Evolutionary conservation across 1,140 invertebrate genomes (phyloP).

Genomic region (Drosophila simulans): DNA sequence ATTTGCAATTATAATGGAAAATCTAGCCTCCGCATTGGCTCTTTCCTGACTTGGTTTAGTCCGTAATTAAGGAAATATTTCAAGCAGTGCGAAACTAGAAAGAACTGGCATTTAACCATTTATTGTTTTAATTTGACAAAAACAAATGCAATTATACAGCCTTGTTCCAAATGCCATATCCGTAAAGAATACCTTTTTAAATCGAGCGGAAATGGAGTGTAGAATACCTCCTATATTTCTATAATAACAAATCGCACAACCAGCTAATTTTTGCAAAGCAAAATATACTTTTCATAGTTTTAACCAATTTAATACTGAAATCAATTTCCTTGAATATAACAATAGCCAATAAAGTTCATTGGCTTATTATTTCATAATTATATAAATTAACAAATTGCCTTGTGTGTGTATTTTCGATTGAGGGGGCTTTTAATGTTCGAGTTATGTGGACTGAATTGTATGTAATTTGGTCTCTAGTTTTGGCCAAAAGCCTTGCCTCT

Average conservation of each 20-base stretch:
- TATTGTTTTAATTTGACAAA: slow-evolving; percentile 1
- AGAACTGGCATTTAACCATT: slow-evolving; percentile 1
- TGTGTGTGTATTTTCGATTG: neutral
- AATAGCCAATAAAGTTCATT: neutral
- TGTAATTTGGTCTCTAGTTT: slow-evolving; percentile 16
- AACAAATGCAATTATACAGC: slow-evolving; percentile 5
- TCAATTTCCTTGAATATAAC: slow-evolving; percentile 4
- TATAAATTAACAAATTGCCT: slow-evolving; percentile 13
- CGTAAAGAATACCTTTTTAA: neutral
- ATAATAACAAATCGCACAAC: neutral
- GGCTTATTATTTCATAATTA: slow-evolving; percentile 13
- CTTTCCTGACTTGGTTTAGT: neutral
- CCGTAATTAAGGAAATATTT: slow-evolving; percentile 21
- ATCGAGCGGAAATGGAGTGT: neutral
- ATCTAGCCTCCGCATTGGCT: neutral
- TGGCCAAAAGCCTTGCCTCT: neutral
- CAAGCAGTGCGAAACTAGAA: slow-evolving; percentile 2
- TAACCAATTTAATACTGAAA: neutral
- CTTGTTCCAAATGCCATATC: slow-evolving; percentile 13
- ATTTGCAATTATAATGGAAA: slow-evolving; percentile 16
- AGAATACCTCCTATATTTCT: neutral
- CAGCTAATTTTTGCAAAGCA: neutral
- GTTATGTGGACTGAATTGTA: slow-evolving; percentile 23
- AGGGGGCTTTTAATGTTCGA: neutral
- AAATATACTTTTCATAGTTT: neutral